These are phyloP conservation scores for Oxyura jamaicensis DNA, from an alignment of 2,113 vertebrate species.

Conservation along the genomic window DNA sequence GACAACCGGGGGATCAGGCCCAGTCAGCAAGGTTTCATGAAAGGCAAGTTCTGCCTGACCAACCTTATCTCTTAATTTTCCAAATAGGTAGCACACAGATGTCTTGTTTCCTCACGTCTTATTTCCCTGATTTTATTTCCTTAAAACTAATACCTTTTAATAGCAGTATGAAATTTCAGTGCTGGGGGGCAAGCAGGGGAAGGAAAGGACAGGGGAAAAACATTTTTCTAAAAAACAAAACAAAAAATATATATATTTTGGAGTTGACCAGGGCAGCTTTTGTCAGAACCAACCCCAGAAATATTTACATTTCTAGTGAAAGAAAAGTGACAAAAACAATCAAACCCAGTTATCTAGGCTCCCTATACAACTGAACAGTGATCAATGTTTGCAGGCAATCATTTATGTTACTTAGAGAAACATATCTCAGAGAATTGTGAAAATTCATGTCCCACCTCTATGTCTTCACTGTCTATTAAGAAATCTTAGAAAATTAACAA, in stretches of 20 bases:
- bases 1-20: too few relatives aligned
- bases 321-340: not conserved
- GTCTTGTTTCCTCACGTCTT: not conserved
- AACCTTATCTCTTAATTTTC: too few relatives aligned
- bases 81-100: not conserved
- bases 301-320: not conserved
- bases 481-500: not conserved
- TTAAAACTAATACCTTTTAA: not conserved
- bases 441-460: not conserved
- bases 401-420: not conserved
- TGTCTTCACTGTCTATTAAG: not conserved
- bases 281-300: not conserved
- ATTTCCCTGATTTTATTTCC: not conserved
- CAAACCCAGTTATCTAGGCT: not conserved
- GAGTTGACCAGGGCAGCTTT: not conserved
- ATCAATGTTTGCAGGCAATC: not conserved
- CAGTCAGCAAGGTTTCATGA: too few relatives aligned
- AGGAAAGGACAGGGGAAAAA: too few relatives aligned
- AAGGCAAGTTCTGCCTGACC: too few relatives aligned
- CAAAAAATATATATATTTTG: not conserved
- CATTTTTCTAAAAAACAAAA: not conserved
- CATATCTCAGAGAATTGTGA: not conserved
- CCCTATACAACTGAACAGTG: not conserved
- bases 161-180: not conserved
- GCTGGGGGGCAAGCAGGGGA: too few relatives aligned